Evolutionary conservation across 1,140 invertebrate species (phyloP).

Genomic region (Drosophila lacteicornis): DNA sequence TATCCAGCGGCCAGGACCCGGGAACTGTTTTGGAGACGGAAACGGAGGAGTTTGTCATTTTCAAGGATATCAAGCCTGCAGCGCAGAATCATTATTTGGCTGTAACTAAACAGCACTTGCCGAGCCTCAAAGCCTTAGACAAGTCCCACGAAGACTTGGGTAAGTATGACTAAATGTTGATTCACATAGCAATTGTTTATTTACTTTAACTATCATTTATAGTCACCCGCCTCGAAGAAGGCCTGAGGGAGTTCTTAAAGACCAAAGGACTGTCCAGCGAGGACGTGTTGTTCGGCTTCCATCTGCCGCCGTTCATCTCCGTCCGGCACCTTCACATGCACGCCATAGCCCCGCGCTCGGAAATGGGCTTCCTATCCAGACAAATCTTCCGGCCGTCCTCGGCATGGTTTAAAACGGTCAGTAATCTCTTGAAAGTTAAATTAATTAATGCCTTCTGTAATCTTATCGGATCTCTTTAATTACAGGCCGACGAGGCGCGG

Average conservation of each 20-base stretch:
- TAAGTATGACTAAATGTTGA: conserved; percentile 82
- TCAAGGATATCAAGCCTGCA: conserved; percentile 94
- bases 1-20: conserved; percentile 86
- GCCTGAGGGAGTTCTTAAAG: conserved; percentile 36
- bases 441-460: not conserved
- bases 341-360: conserved; percentile 91
- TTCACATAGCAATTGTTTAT: not conserved
- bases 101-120: conserved; percentile 91
- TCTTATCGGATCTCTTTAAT: conserved; percentile 6
- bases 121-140: conserved; percentile 89
- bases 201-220: conserved; percentile 36
- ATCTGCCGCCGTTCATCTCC: conserved; percentile 95
- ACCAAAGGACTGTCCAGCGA: conserved; percentile 85
- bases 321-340: conserved; percentile 95
- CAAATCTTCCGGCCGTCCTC: conserved; percentile 90
- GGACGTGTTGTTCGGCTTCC: conserved; percentile 92
- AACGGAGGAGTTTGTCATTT: conserved; percentile 92
- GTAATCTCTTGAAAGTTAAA: conserved; percentile 64
- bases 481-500: conserved; percentile 18
- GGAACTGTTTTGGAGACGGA: conserved; percentile 87
- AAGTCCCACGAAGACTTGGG: conserved; percentile 88
- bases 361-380: conserved; percentile 90
- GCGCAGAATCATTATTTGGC: conserved; percentile 92
- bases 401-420: conserved; percentile 94
- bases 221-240: conserved; percentile 51